These are phyloP conservation scores for Lacerta bilineata DNA, from an alignment of 2,797 vertebrate species.

Conservation along the genomic window DNA sequence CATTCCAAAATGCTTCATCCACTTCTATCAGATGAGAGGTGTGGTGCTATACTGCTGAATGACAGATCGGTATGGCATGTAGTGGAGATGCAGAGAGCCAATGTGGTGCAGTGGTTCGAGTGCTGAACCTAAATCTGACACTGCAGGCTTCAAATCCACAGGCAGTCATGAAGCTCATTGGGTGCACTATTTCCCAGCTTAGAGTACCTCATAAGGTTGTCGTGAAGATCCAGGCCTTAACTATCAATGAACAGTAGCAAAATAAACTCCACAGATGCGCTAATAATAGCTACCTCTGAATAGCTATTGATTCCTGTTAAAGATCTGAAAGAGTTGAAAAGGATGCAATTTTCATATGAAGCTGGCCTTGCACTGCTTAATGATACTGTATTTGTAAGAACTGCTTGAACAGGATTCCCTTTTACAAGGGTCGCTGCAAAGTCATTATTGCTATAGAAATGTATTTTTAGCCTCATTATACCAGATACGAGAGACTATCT, in stretches of 20 bases:
- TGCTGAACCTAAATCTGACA: too few relatives aligned
- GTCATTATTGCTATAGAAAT: neutral
- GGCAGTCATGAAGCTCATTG: too few relatives aligned
- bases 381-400: neutral
- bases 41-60: neutral
- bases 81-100: too few relatives aligned
- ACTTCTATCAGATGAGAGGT: neutral
- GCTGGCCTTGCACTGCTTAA: neutral
- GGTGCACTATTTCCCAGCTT: too few relatives aligned
- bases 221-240: neutral
- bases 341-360: neutral
- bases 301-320: slow-evolving; percentile 3
- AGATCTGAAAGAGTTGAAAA: neutral
- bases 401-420: neutral
- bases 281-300: neutral
- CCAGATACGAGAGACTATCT: neutral
- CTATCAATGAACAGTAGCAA: neutral
- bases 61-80: too few relatives aligned
- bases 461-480: slow-evolving; percentile 17
- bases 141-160: too few relatives aligned
- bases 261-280: neutral
- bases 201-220: neutral
- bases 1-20: neutral
- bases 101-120: too few relatives aligned
- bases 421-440: neutral